A percentile compares a stretch with the other conserved stretches of the same genome.
Conservation (phyloP, 2,113 vertebrate genomes). For the Chlorodrepanis virens region DNA sequence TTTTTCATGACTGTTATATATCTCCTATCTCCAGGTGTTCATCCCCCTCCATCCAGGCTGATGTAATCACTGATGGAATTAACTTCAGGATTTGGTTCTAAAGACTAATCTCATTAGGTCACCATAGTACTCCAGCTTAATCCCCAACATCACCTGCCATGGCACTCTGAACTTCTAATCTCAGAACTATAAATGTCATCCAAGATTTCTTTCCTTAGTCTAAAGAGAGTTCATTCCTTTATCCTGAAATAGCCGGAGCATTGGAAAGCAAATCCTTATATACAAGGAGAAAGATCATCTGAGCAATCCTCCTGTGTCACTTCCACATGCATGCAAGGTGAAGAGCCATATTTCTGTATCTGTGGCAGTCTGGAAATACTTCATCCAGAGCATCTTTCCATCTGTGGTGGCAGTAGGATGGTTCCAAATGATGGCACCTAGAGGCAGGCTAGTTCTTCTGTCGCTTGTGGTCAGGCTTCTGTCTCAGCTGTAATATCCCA, state of each 20-base stretch:
- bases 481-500: background rate
- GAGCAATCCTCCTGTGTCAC: background rate
- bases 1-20: background rate
- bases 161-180: background rate
- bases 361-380: background rate
- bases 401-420: background rate
- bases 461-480: background rate
- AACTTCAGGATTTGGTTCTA: slow-evolving; percentile 4
- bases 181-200: slow-evolving; percentile 14
- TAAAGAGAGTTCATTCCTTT: background rate
- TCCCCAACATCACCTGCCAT: background rate
- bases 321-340: background rate
- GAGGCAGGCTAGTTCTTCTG: background rate
- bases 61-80: background rate
- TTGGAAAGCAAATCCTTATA: background rate
- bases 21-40: background rate
- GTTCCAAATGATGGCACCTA: background rate
- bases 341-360: background rate
- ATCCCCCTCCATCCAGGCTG: background rate
- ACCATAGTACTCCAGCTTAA: background rate
- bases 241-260: background rate
- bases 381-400: background rate
- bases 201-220: background rate
- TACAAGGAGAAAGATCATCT: background rate
- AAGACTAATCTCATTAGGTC: slow-evolving; percentile 39